A percentile compares a stretch with the other conserved stretches of the same genome.
These are phyloP conservation scores for Argyrosomus japonicus DNA, from an alignment of 2,113 vertebrate genomes.

Conservation along the genomic window DNA sequence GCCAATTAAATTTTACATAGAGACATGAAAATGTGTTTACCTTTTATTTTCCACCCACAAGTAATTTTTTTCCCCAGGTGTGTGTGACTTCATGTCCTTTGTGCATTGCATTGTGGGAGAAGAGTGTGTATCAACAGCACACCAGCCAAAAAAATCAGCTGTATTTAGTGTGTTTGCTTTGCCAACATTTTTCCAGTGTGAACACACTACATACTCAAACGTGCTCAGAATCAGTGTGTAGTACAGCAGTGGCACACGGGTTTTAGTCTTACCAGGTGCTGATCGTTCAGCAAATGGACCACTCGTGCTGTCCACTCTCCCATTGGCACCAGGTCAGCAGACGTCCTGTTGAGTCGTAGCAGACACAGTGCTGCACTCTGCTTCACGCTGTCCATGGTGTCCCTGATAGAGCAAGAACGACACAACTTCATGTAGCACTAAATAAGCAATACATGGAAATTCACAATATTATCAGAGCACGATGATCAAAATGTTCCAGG, in stretches of 20 bases:
- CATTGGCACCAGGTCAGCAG: slow-evolving; percentile 91
- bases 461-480: too few species aligned
- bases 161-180: background rate
- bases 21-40: background rate
- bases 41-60: too few species aligned
- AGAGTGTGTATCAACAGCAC: background rate
- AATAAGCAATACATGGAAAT: too few species aligned
- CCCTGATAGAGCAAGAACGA: slow-evolving; percentile 72
- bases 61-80: background rate
- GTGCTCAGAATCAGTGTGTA: background rate
- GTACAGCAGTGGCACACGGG: background rate
- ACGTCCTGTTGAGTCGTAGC: slow-evolving; percentile 90
- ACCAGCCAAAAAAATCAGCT: background rate
- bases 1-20: background rate
- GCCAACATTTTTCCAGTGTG: background rate
- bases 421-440: background rate
- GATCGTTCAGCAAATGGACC: slow-evolving; percentile 91
- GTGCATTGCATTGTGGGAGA: background rate
- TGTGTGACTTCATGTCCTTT: background rate
- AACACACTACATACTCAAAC: background rate
- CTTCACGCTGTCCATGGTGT: slow-evolving; percentile 94
- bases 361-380: slow-evolving; percentile 92
- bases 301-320: slow-evolving; percentile 93
- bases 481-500: too few species aligned
- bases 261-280: slow-evolving; percentile 88